A percentile compares a stretch with the other conserved stretches of the same genome.
Conservation (phyloP, 2,797 vertebrate genomes). For the Dallia pectoralis region DNA sequence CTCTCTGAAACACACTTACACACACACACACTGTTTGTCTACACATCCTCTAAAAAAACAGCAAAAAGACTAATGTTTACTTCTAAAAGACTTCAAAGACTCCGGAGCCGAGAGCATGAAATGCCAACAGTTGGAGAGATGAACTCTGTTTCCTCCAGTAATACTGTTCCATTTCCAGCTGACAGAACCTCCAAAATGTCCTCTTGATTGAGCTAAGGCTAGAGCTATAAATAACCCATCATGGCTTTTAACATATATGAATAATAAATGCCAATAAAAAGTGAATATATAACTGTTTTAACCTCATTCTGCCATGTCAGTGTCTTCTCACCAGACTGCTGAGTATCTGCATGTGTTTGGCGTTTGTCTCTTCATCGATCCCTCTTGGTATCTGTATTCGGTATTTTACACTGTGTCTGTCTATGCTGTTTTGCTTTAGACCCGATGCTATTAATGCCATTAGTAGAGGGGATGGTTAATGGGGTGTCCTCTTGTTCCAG, state of each 20-base stretch:
- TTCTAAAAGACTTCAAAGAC: constrained; percentile 65
- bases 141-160: constrained; percentile 63
- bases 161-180: constrained; percentile 40
- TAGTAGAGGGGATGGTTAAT: not conserved
- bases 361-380: not conserved
- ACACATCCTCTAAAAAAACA: constrained; percentile 51
- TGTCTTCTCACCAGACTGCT: constrained; percentile 33
- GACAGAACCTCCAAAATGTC: not conserved
- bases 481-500: constrained; percentile 61
- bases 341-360: constrained; percentile 15
- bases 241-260: constrained; percentile 76
- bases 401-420: no score
- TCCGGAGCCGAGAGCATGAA: constrained; percentile 27
- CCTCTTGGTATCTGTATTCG: no score
- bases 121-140: constrained; percentile 67
- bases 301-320: constrained; percentile 72
- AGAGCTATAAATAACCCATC: constrained; percentile 76
- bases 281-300: constrained; percentile 77
- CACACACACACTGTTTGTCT: constrained; percentile 41
- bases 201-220: constrained; percentile 44
- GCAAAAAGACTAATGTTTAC: constrained; percentile 55
- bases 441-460: no score
- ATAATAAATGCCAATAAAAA: constrained; percentile 80
- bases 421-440: no score
- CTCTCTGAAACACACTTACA: constrained; percentile 46